Base-by-base conservation (phyloP, 2,888 invertebrate species). In the Conops quadrifasciatus region DNA sequence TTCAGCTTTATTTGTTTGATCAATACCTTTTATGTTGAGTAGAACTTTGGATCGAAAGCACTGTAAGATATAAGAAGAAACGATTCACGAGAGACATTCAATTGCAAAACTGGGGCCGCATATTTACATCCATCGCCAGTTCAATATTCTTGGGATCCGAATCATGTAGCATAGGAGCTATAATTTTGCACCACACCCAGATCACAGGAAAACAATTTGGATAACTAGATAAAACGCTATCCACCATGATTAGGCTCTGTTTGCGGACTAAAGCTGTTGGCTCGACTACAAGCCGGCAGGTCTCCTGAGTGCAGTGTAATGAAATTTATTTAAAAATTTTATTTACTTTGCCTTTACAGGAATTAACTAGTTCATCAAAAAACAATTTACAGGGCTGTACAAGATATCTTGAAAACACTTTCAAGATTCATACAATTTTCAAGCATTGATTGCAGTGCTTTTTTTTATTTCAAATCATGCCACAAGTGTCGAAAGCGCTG, bases 171-270 rank as follows among this genome's bases (percentile, higher is more conserved):
- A 85, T 73, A 2, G 84, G 83, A 2, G 83, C 76, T 71, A 83
- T 81, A n/a, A 85, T 77, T 11, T 81, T 81, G 68, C 84, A 85
- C 80, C 85, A 85, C 1, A 83, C 81, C 75, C 79, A 84, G 45
- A 85, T 78, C n/a, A 85, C 78, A 0, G 84, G 81, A 75, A 80
- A 81, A 68, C 86, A 85, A 72, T 82, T 84, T 19, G 80, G 79
- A 75, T 83, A 85, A 0, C 75, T 74, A 16, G 78, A 77, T 30
- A 85, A 74, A 62, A 85, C 78, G 2, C 78, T 75, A 62, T 85
- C 85, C 1, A 84, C 76, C 56, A 78, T 78, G 0, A 82, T 77
- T 43, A 85, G 69, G 0, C 81, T 78, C 63, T 84, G 77, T 70
- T 81, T 85, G 0, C 85, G 81, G 5, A 85, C 85, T 16, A 84